Percentiles rank a stretch among this genome's conserved stretches.
These are phyloP conservation scores for Carassius gibelio DNA, from an alignment of 2,113 vertebrate species.

Conservation along the genomic window DNA sequence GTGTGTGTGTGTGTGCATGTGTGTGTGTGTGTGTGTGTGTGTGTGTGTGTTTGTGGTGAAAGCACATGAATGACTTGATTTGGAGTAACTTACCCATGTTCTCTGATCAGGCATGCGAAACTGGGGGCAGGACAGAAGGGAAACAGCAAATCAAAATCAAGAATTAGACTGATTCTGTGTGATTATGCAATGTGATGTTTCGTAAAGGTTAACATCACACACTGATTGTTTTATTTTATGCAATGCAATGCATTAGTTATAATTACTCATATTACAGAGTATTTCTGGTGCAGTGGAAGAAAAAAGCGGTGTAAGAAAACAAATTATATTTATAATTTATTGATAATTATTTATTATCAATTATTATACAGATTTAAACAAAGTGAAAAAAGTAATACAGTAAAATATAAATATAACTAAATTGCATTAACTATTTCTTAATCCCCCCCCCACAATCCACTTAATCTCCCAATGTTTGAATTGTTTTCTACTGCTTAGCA, in stretches of 20 bases:
- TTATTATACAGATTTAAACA: not conserved
- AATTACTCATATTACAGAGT: not conserved
- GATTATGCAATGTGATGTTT: too few relatives aligned
- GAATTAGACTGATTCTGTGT: conserved; percentile 61
- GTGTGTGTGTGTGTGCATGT: not conserved
- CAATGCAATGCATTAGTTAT: not conserved
- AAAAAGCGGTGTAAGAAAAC: not conserved
- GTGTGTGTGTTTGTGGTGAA: conserved; percentile 7
- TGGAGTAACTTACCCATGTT: conserved; percentile 95
- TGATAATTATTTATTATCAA: not conserved
- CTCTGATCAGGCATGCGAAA: conserved; percentile 99
- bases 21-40: conserved; percentile 1
- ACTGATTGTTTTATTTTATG: not conserved
- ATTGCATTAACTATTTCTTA: not conserved
- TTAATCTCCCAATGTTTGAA: not conserved
- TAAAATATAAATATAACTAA: not conserved
- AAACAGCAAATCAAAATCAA: conserved; percentile 80
- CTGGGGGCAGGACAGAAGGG: conserved; percentile 86
- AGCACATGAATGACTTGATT: conserved; percentile 54
- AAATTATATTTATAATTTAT: too few relatives aligned
- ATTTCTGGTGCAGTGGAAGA: not conserved
- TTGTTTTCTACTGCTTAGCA: not conserved
- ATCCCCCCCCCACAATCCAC: not conserved
- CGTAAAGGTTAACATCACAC: too few relatives aligned
- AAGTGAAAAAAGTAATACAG: too few relatives aligned